Evolutionary conservation across 2,797 vertebrate genomes (phyloP).

Genomic region (Sebastes itinus): DNA sequence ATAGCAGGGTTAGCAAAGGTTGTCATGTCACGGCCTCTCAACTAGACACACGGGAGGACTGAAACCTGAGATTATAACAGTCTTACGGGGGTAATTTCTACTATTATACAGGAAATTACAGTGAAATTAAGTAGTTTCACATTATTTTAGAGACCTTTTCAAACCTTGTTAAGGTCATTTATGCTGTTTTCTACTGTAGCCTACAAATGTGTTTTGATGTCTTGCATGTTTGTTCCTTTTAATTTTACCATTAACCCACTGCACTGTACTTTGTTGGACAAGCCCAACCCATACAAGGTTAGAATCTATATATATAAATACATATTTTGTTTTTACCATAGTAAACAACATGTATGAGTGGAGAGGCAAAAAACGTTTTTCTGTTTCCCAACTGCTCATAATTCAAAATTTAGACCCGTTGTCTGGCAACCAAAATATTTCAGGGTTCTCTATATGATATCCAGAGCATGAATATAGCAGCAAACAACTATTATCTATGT

Average conservation of each 20-base stretch:
- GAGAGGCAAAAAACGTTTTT: neutral
- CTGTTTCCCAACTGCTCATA: neutral
- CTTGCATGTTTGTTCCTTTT: neutral
- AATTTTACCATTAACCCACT: neutral
- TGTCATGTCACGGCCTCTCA: conserved; percentile 14
- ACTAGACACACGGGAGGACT: neutral
- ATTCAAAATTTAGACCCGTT: neutral
- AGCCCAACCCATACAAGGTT: neutral
- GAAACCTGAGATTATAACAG: conserved; percentile 29
- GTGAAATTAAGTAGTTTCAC: conserved; percentile 1
- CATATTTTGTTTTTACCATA: neutral
- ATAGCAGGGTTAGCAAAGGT: conserved; percentile 1
- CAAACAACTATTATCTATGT: too few species aligned
- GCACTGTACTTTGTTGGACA: neutral
- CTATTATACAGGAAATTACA: conserved; percentile 22
- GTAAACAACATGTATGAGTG: neutral
- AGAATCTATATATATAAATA: neutral
- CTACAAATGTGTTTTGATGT: neutral
- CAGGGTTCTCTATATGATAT: too few species aligned
- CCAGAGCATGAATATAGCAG: too few species aligned
- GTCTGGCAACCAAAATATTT: neutral
- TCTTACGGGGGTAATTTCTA: neutral
- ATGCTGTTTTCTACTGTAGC: neutral
- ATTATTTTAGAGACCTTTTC: conserved; percentile 1
- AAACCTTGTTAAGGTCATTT: neutral